Base-by-base conservation (phyloP, 2,888 invertebrate species). In the Erpobdella octoculata region DNA sequence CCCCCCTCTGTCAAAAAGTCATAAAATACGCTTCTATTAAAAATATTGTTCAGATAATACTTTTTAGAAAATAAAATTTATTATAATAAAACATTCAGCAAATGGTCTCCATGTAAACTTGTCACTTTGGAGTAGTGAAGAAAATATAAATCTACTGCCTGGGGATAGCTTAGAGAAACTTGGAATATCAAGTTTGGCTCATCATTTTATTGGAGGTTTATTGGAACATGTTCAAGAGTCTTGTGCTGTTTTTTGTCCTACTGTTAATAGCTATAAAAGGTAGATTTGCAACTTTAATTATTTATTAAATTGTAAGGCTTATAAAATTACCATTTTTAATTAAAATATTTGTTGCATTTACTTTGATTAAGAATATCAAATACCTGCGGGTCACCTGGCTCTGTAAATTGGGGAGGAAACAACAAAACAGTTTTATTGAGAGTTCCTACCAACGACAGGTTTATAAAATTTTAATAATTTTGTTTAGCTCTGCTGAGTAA, bases 181-280 rank as follows among this genome's bases (percentile, higher is more conserved):
- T 38, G 77, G 76, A 0, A 15, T 76, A 8, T 76, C 75, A 8
- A 37, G 73, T 35, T 38, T 65, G n/a, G 36, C 66, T 25, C 48
- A 73, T 15, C 59, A 78, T 72, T 78, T 78, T 69, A 68, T 78
- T 4, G 78, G 75, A 8, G 78, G 78, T 35, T 48, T 78, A 5
- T 58, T 78, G 48, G 59, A 74, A 12, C 77, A 78, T 38, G 75
- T 74, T 2, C 31, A 48, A 28, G 75, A 73, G 36, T 74, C 76
- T 9, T 73, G 75, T 31, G 78, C 78, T n/a, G 46, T 78, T n/a
- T 46, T 75, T 41, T 78, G 76, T 70, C 77, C 78, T n/a, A 76
- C 77, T 6, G 73, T 78, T 31, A 78, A 78, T 73, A 78, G 78
- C 72, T 78, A 78, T 70, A 78, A 77, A 70, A 74, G 78, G 75